Evolutionary conservation across 1,140 invertebrate genomes (phyloP), one percentile per base, ranked within the genome.

Genomic region (Bilobella aurantiaca): DNA sequence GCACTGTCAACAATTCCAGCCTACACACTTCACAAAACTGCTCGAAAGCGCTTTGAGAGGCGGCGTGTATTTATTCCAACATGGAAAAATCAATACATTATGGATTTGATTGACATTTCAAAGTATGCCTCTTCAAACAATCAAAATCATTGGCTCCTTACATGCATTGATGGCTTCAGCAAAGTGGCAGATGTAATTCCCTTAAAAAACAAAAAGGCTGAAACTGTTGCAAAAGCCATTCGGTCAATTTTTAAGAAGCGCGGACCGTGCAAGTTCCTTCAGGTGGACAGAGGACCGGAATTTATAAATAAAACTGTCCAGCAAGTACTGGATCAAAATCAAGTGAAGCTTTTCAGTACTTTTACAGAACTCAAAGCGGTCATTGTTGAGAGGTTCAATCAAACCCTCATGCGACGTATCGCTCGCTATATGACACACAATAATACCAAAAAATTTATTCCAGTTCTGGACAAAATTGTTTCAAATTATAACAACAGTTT

Each of bases 401-500:
- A 42, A 8, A 58, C 63, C 12, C 16, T 69, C 8, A 62, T 65
- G 29, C 25, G 5, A 1, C 28, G 28, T 1, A n/a, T 69, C 3
- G 23, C 46, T 25, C 65, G 60, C 46, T 69, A 62, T 47, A 32
- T 65, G 25, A 65, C 58, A 14, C 18, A 65, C n/a, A 25, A 34
- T 2, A 62, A 62, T 2, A 62, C 58, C 1, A 27, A 62, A 3
- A 23, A 46, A 21, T 66, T 56, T 59, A 18, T 61, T 28, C 25
- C 65, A 28, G 34, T 58, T 3, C 42, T 69, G 12, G 47, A 31
- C 18, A 31, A 61, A 12, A 56, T 69, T 61, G 30, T 42, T 5
- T 3, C 37, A 18, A 23, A 46, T 5, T 69, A 66, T 23, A 69
- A 69, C 34, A 66, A 57, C 25, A 42, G 58, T 18, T 65, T 34